phyloP scores from a whole-genome alignment of 2,113 vertebrate species.

The Lycaon pictus region DNA sequence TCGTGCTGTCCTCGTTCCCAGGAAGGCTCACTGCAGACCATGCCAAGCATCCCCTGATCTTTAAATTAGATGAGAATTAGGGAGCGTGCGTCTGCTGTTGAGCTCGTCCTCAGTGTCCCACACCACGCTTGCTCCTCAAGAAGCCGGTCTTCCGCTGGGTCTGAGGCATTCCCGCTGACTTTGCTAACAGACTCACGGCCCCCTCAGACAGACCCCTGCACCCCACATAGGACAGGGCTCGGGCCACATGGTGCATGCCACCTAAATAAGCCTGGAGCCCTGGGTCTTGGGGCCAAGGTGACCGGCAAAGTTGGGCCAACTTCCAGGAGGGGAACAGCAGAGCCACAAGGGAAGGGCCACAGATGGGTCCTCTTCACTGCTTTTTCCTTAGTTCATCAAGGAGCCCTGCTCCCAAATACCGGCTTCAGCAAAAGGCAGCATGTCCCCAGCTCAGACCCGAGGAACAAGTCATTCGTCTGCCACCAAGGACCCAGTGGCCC shows the following conservation, averaged over 20 bases:
- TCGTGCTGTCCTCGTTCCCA: not conserved
- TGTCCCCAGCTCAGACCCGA: not conserved
- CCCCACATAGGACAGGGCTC: no score
- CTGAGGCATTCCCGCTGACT: not conserved
- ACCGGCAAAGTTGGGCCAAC: not conserved
- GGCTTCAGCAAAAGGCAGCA: not conserved
- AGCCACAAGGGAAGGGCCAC: not conserved
- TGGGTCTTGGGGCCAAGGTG: not conserved
- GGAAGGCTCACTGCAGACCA: not conserved
- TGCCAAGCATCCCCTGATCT: not conserved
- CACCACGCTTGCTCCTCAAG: not conserved
- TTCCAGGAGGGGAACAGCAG: not conserved
- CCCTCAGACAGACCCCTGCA: not conserved
- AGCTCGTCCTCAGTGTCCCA: not conserved
- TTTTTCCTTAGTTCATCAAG: not conserved
- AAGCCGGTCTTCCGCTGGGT: not conserved
- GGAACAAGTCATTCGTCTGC: not conserved
- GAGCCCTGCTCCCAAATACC: not conserved
- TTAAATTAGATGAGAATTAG: not conserved
- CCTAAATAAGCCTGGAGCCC: not conserved
- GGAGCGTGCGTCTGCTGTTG: not conserved
- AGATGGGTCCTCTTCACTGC: not conserved
- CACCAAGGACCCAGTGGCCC: not conserved
- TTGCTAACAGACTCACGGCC: not conserved
- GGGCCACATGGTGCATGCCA: accelerated